Percentiles rank a stretch among this genome's conserved stretches.
These are phyloP conservation scores for Scolopax rusticola DNA, from an alignment of 2,797 vertebrate genomes.

Conservation along the genomic window DNA sequence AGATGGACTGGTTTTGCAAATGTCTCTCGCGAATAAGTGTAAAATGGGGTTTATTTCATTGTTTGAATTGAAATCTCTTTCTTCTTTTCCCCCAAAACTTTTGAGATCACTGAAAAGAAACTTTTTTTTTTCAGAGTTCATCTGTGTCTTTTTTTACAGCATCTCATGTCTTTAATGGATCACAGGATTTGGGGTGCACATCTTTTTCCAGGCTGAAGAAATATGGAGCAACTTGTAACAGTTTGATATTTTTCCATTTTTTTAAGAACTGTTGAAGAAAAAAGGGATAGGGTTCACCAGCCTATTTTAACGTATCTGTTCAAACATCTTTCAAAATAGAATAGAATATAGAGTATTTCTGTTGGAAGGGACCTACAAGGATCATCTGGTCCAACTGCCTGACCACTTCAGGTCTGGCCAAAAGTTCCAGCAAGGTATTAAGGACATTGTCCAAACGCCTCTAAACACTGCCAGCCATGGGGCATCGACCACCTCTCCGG, in stretches of 20 bases:
- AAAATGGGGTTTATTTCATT: not conserved
- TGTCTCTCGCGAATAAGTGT: not conserved
- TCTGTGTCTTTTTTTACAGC: not conserved
- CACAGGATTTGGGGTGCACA: not conserved
- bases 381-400: not conserved
- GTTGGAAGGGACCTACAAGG: not conserved
- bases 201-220: not conserved
- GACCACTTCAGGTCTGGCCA: not conserved
- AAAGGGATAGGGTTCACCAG: not conserved
- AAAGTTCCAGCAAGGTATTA: not conserved
- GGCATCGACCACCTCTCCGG: not conserved
- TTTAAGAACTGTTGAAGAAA: not conserved
- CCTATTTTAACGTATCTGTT: not conserved
- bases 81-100: not conserved
- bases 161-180: not conserved
- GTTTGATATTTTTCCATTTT: not conserved
- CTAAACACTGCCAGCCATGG: not conserved
- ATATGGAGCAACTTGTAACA: not conserved
- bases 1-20: conserved; percentile 34
- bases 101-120: not conserved
- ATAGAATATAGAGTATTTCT: not conserved
- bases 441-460: not conserved
- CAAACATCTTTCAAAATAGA: not conserved
- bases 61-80: not conserved
- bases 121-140: not conserved